phyloP scores from a whole-genome alignment of 2,797 vertebrate species.

The Tenualosa ilisha region DNA sequence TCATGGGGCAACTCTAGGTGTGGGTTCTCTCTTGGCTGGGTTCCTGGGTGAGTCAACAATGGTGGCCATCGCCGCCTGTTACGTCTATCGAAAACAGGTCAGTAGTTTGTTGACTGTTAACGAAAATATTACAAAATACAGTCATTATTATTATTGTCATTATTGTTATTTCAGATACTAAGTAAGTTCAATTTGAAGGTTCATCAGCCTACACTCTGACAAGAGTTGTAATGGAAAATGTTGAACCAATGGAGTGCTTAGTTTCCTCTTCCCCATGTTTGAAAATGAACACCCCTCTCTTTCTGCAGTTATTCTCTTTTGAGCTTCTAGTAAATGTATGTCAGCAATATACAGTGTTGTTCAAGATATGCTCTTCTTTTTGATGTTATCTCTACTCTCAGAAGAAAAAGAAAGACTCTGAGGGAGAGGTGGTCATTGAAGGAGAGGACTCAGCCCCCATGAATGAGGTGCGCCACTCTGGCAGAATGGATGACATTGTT shows the following conservation, averaged over 20 bases:
- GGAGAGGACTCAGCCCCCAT: conserved; percentile 89
- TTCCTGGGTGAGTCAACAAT: conserved; percentile 97
- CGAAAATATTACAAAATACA: background rate
- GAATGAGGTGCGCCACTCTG: conserved; percentile 85
- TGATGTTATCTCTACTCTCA: background rate
- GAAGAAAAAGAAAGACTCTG: conserved; percentile 88
- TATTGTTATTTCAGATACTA: too few relatives aligned
- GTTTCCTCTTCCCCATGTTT: background rate
- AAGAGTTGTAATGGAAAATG: background rate
- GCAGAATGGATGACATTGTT: conserved; percentile 88
- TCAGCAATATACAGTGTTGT: background rate
- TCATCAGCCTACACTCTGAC: background rate
- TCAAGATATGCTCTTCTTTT: background rate
- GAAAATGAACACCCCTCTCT: too few relatives aligned
- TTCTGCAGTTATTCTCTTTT: too few relatives aligned
- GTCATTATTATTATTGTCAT: too few relatives aligned
- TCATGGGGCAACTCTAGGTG: conserved; percentile 95
- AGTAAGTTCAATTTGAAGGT: background rate
- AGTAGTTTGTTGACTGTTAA: conserved; percentile 41
- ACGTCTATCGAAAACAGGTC: conserved; percentile 97
- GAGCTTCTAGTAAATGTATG: background rate
- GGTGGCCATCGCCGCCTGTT: conserved; percentile 96
- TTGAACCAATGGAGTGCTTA: background rate
- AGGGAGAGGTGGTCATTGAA: conserved; percentile 83
- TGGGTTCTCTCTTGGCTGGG: conserved; percentile 94